Base-by-base conservation (phyloP, 2,888 invertebrate genomes). In the Lapara coniferarum region DNA sequence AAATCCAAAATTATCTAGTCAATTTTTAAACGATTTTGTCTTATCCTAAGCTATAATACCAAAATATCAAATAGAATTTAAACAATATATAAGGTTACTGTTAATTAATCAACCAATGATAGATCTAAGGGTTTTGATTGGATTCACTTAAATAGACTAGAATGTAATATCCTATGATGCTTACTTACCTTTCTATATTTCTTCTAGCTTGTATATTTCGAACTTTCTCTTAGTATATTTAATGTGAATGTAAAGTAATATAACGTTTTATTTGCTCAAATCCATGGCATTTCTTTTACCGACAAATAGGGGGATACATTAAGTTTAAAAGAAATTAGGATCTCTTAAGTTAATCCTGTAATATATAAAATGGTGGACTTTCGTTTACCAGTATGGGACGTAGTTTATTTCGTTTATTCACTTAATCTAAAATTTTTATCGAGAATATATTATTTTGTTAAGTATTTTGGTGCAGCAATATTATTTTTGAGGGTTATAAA, bases 1-100 rank as follows among this genome's bases (percentile, higher is more conserved):
- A 83, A 89, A 90, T 89, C 91, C 90, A 92, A 92, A 92, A 87
- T 91, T 92, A 85, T 93, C 93, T 93, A 93, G 93, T 93, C 93
- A 93, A 88, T 86, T 81, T 83, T 83, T 81, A 85, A 87, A 84
- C 79, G 74, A 77, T 78, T 79, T 80, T 85, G 82, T 84, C 80
- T 84, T 83, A 82, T 83, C 84, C 85, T 89, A 88, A 88, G 90
- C 85, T 90, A 88, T 76, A 85, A 88, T 88, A 91, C 91, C 90
- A 91, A 90, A 90, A 83, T 81, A 76, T 83, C 85, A 83, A 79
- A 66, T 69, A 69, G 66, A 70, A 67, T 44, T 70, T 52, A 55
- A 67, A 57, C 57, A 19, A 68, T 56, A 57, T 56, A 69, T 69
- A 69, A 67, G 67, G 49, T 69, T 66, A 57, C 58, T 69, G 59